A percentile compares a stretch with the other conserved stretches of the same genome.
phyloP scores from a whole-genome alignment of 2,797 vertebrate genomes.

The Hypotaenidia okinawae region DNA sequence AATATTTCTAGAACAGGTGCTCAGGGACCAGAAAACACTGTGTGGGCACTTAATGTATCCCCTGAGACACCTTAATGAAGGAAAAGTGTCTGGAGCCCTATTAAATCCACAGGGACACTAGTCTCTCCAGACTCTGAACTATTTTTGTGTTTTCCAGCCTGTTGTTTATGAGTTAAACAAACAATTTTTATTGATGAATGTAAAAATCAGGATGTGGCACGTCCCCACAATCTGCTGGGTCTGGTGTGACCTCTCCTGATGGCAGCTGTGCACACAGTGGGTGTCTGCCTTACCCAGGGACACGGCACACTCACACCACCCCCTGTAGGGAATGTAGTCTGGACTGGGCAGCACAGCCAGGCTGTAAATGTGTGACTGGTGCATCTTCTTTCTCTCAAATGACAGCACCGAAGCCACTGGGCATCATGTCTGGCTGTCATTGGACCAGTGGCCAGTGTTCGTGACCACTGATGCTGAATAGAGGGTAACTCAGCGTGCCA shows the following conservation, averaged over 20 bases:
- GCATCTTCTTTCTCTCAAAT: not conserved
- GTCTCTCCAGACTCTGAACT: not conserved
- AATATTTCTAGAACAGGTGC: not conserved
- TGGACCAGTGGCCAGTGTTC: accelerated
- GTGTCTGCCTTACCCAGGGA: not conserved
- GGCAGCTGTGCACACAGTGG: not conserved
- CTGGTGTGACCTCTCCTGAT: not conserved
- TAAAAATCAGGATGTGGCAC: not conserved
- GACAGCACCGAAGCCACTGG: not conserved
- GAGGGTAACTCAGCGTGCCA: not conserved
- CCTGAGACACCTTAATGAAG: not conserved
- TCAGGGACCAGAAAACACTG: not conserved
- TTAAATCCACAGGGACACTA: not conserved
- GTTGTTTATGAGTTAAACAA: not conserved
- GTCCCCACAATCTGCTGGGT: not conserved
- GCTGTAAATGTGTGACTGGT: not conserved
- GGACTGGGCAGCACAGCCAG: not conserved
- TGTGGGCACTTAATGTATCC: not conserved
- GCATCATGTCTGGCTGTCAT: accelerated
- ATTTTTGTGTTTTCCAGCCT: not conserved
- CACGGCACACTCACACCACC: not conserved
- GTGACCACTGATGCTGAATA: accelerated
- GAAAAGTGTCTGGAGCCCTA: not conserved
- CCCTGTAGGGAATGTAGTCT: not conserved
- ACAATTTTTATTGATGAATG: not conserved